Evolutionary conservation across 2,797 vertebrate species (phyloP).

Genomic region (Rhinogobio ventralis): DNA sequence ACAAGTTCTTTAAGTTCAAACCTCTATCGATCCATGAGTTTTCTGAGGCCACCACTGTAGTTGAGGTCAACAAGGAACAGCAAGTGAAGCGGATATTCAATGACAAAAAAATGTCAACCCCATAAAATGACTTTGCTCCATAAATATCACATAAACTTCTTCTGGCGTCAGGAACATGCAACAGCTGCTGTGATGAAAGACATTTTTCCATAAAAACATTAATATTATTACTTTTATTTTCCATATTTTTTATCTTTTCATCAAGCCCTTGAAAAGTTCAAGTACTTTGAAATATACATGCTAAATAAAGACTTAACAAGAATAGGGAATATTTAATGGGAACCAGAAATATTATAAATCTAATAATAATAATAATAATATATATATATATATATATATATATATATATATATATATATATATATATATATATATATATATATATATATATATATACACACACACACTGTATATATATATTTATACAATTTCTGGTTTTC

Average conservation of each 20-base stretch:
- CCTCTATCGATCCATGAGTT: not conserved
- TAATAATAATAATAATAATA: too few species aligned
- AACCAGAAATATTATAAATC: not conserved
- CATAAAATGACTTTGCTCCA: not conserved
- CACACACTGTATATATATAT: too few species aligned
- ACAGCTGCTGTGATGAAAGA: not conserved
- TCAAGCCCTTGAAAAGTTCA: not conserved
- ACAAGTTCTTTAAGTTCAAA: not conserved
- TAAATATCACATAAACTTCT: slow-evolving; percentile 33
- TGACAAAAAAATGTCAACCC: not conserved
- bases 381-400: too few species aligned
- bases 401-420: too few species aligned
- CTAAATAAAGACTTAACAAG: not conserved
- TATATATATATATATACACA: too few species aligned
- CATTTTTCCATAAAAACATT: not conserved
- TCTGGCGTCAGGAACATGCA: not conserved
- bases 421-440: too few species aligned
- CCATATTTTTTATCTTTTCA: not conserved
- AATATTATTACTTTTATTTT: not conserved
- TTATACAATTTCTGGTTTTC: too few species aligned
- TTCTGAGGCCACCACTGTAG: not conserved
- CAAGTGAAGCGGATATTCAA: not conserved
- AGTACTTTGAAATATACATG: not conserved
- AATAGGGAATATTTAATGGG: not conserved
- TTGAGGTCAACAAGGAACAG: not conserved